Evolutionary conservation across 53 echinoderm and acorn worm genomes (phyloP), one percentile per base, ranked within the genome.

Genomic region (Crossaster papposus): DNA sequence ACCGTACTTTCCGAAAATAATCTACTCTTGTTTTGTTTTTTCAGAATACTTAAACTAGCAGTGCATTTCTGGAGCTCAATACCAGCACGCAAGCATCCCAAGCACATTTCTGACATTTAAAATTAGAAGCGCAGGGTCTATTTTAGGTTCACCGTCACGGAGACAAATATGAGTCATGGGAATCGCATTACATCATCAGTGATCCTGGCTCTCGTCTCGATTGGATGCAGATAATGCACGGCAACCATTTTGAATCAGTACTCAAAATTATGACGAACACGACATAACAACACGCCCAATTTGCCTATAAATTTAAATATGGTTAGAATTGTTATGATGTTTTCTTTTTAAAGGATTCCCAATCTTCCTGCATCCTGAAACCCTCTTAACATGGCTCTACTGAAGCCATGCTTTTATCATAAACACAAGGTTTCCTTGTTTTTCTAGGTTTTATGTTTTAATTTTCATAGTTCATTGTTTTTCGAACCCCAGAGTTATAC

Each of bases 61-160:
- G 44, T 44, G 44, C 44, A 44, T 9, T 44, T 11, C 68, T 11
- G 24, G 68, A 26, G 4, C 28, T 68, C 28, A 28, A 18, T 26
- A 68, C 4, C 24, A 11, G 68, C n/a, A 68, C 28, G 68, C 68
- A 44, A 9, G 44, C 44, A 44, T 44, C 9, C 23, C 24, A 28
- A 5, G 22, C 10, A 26, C 11, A 68, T 68, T 68, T 35, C 26
- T 78, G 51, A 78, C 79, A 78, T 78, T 78, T 78, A 78, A 52
- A 78, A 32, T 32, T 51, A 23, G 75, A 29, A 74, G 75, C 65
- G 37, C 50, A 14, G 2, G 50, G 70, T 83, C 83, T 83, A 83
- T 83, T 65, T 83, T 36, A 65, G 68, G 32, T 38, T 17, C 34
- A 65, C 65, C 65, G 70, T 83, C 83, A 65, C 70, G 44, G 51